These are phyloP conservation scores for Pterostichus madidus DNA, from an alignment of 2,888 invertebrate species.

Conservation along the genomic window DNA sequence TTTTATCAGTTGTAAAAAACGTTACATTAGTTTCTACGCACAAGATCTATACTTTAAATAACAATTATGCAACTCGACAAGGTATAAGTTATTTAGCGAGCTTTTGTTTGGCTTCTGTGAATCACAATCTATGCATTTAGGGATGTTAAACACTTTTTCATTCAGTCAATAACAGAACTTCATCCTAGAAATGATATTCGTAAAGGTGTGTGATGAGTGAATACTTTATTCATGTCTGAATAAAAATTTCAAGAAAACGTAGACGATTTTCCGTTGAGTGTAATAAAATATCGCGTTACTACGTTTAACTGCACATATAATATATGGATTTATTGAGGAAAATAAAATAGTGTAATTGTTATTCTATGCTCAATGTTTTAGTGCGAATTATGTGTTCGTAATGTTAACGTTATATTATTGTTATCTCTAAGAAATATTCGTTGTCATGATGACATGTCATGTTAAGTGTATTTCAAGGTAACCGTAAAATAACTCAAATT, in stretches of 20 bases:
- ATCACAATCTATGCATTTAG: conserved; percentile 28
- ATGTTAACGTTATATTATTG: neutral
- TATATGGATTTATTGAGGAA: too few relatives aligned
- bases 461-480: conserved; percentile 22
- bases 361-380: too few relatives aligned
- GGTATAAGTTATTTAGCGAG: conserved; percentile 34
- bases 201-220: conserved; percentile 42
- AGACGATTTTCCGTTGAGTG: too few relatives aligned
- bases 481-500: conserved; percentile 11
- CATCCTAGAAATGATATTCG: conserved; percentile 45
- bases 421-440: conserved; percentile 20
- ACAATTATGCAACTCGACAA: conserved; percentile 33
- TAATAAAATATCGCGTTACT: too few relatives aligned
- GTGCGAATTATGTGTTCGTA: too few relatives aligned
- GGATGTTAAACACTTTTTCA: neutral
- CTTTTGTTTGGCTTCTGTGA: conserved; percentile 49
- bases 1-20: too few relatives aligned
- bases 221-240: neutral
- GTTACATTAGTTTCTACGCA: too few relatives aligned
- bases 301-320: too few relatives aligned
- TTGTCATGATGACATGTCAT: conserved; percentile 17
- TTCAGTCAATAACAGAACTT: neutral
- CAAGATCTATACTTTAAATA: neutral
- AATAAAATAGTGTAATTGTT: too few relatives aligned
- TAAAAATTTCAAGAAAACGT: neutral